Conservation (phyloP, 1,140 invertebrate genomes). For the Panulirus ornatus region DNA sequence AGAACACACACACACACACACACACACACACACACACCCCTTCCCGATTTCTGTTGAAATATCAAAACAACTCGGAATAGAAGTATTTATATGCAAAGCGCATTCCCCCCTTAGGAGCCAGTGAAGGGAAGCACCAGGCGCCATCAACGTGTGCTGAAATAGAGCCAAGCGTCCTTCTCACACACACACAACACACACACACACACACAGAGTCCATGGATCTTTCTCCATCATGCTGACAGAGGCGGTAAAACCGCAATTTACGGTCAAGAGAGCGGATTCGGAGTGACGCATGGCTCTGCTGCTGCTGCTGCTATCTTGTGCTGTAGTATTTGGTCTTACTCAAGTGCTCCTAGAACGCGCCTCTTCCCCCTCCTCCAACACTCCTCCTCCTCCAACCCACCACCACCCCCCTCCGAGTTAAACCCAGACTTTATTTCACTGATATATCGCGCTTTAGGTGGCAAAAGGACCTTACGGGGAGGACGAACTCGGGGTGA, state of each 20-base stretch:
- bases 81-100: no score
- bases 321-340: background rate
- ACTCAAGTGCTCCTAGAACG: no score
- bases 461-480: background rate
- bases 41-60: no score
- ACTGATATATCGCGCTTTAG: constrained; percentile 22
- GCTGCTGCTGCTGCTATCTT: background rate
- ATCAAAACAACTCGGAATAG: no score
- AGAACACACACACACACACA: no score
- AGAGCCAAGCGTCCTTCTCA: no score
- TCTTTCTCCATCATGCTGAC: constrained; percentile 20
- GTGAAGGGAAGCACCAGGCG: no score
- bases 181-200: no score
- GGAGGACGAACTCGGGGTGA: background rate
- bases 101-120: no score
- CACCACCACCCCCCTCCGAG: background rate
- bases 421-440: constrained; percentile 50
- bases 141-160: no score
- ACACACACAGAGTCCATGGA: no score
- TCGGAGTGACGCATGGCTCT: constrained; percentile 10
- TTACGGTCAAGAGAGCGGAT: constrained; percentile 12
- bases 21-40: no score
- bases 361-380: background rate
- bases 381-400: background rate
- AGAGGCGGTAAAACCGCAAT: constrained; percentile 1